Conservation (phyloP, 2,888 invertebrate genomes). For the Mechanitis mazaeus region DNA sequence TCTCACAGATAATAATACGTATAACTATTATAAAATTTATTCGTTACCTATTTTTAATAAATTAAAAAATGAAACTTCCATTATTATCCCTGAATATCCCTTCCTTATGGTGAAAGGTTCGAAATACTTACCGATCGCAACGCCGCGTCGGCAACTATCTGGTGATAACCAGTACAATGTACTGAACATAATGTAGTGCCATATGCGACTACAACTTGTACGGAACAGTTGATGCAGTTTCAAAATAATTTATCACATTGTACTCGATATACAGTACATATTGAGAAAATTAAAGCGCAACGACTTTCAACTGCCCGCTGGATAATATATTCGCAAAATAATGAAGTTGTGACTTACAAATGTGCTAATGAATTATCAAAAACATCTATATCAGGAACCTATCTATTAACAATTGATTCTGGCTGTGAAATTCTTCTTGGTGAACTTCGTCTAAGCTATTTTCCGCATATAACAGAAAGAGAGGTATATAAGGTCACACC, state of each 20-base stretch:
- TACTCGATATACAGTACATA: conserved; percentile 4
- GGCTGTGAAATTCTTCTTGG: conserved; percentile 2
- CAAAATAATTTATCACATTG: conserved; percentile 10
- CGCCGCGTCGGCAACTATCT: neutral
- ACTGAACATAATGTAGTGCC: conserved; percentile 13
- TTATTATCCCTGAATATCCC: too few relatives aligned
- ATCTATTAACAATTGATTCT: conserved; percentile 8
- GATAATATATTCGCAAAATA: conserved; percentile 10
- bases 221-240: conserved; percentile 11
- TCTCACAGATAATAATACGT: too few relatives aligned
- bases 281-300: conserved; percentile 15
- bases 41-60: too few relatives aligned
- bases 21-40: too few relatives aligned
- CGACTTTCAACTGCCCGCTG: conserved; percentile 4
- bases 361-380: conserved; percentile 7
- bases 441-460: neutral
- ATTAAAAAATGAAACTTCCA: too few relatives aligned
- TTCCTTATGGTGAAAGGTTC: too few relatives aligned
- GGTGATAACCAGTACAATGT: conserved; percentile 14
- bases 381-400: conserved; percentile 10
- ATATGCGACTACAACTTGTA: conserved; percentile 10
- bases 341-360: conserved; percentile 7
- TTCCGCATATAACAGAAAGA: conserved; percentile 6
- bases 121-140: too few relatives aligned
- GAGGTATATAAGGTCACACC: neutral